phyloP scores from a whole-genome alignment of 1,140 invertebrate species.

The Zaprionus capensis region DNA sequence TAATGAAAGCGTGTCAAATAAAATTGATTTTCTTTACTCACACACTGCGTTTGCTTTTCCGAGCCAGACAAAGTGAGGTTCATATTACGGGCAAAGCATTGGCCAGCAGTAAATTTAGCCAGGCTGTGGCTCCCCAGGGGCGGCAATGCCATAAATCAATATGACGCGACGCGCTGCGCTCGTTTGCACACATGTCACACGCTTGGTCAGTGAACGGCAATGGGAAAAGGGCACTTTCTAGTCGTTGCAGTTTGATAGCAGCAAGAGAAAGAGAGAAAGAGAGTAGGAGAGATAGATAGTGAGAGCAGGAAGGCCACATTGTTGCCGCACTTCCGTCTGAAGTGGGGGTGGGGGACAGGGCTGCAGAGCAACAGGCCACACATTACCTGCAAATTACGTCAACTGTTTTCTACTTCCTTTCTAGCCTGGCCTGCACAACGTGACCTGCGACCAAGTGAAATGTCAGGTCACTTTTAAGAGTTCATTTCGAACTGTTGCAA shows the following conservation, averaged over 20 bases:
- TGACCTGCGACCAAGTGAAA: constrained; percentile 64
- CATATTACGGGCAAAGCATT: constrained; percentile 41
- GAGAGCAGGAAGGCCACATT: constrained; percentile 23
- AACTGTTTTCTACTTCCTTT: constrained; percentile 55
- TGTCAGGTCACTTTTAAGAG: constrained; percentile 75
- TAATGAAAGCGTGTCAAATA: constrained; percentile 58
- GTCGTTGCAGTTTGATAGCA: neutral
- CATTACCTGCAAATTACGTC: constrained; percentile 79
- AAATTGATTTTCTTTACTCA: constrained; percentile 65
- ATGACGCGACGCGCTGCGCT: constrained; percentile 31
- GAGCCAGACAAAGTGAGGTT: constrained; percentile 35
- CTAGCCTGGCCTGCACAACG: constrained; percentile 22
- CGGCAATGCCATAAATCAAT: constrained; percentile 56
- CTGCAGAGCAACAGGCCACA: constrained; percentile 56
- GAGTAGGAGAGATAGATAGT: neutral
- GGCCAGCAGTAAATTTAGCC: neutral
- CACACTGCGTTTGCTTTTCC: neutral
- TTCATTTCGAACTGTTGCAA: constrained; percentile 60
- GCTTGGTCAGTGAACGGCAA: constrained; percentile 11
- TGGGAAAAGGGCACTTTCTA: constrained; percentile 14
- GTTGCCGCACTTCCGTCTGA: constrained; percentile 35
- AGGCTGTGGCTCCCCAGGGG: neutral
- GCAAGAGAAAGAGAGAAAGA: constrained; percentile 3
- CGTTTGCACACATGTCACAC: constrained; percentile 42
- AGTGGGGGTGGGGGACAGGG: constrained; percentile 19